Percentiles rank a stretch among this genome's conserved stretches.
phyloP scores from a whole-genome alignment of 1,140 invertebrate genomes.

The Hylaeus volcanicus region DNA sequence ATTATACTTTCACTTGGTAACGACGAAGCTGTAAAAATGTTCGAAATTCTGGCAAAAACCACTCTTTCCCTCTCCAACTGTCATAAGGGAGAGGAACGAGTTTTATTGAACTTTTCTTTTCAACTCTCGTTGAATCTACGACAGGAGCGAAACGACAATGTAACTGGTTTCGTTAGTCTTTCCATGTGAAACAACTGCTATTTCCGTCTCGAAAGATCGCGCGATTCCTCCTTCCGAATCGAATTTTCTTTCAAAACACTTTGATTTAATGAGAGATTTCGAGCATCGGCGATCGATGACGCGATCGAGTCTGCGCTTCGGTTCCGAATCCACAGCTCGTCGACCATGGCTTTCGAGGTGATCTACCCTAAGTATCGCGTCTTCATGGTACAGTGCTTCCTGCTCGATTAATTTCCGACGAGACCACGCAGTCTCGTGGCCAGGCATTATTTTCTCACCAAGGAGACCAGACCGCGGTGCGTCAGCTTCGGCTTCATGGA shows the following conservation, averaged over 20 bases:
- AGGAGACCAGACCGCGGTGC: constrained; percentile 69
- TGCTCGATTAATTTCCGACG: constrained; percentile 55
- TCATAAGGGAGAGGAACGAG: neutral
- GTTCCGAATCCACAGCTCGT: neutral
- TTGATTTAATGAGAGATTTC: neutral
- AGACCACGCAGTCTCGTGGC: constrained; percentile 63
- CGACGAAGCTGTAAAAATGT: constrained; percentile 67
- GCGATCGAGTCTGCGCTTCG: neutral
- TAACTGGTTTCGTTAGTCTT: neutral
- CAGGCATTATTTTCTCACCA: constrained; percentile 73
- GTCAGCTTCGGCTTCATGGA: constrained; percentile 69
- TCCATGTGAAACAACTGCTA: too few relatives aligned
- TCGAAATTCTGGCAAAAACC: constrained; percentile 53
- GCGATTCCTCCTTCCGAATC: neutral
- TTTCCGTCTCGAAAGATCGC: neutral
- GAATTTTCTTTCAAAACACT: too few relatives aligned
- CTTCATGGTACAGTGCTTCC: neutral
- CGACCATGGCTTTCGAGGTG: neutral
- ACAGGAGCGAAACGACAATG: too few relatives aligned
- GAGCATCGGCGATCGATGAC: neutral
- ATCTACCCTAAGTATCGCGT: constrained; percentile 4
- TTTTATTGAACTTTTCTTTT: too few relatives aligned
- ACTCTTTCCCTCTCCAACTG: neutral
- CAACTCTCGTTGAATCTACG: too few relatives aligned
- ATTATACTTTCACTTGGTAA: constrained; percentile 51